Evolutionary conservation across 2,888 invertebrate genomes (phyloP), one percentile per base, ranked within the genome.

Genomic region (Dryocosmus kuriphilus): DNA sequence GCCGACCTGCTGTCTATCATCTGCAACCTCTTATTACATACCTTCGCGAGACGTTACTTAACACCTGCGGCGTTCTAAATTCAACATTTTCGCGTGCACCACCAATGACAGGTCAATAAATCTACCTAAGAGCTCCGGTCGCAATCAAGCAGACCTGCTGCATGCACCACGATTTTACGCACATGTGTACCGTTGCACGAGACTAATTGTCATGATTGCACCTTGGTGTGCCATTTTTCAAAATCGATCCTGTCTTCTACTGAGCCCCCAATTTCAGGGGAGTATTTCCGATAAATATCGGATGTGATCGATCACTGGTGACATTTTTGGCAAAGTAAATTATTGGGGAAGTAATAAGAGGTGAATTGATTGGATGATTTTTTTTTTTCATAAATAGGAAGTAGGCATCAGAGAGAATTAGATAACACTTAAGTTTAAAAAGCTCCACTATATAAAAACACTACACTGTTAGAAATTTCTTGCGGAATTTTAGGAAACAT

Each of bases 71-170:
- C 85, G 89, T 86, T 86, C 87, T 86, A 87, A 86, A 87, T 88
- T 88, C 86, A 85, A 86, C 84, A 83, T 88, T 88, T 89, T 88
- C 85, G 87, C 86, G 85, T 84, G 83, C 77, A 80, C 85, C 86
- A 79, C 84, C 86, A 87, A 89, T 88, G 89, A 88, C 86, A 87
- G 90, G 88, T 89, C 87, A 87, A 90, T 90, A 89, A 90, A 89
- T 89, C 86, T 71, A 71, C 30, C 71, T 86, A 85, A 84, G 86
- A 79, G 85, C 83, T 85, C 85, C 82, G 80, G 84, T 87, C 83
- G 87, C 87, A 88, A 89, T 88, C 87, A 86, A 51, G 84, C 77
- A 85, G 79, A 81, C 80, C 85, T 74, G 83, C 61, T 82, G 77
- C 75, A 79, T 82, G 77, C 77, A 63, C 24, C 57, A 57, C 24